A percentile compares a stretch with the other conserved stretches of the same genome.
phyloP scores from a whole-genome alignment of 2,888 invertebrate species.

The Sphaerophoria taeniata region DNA sequence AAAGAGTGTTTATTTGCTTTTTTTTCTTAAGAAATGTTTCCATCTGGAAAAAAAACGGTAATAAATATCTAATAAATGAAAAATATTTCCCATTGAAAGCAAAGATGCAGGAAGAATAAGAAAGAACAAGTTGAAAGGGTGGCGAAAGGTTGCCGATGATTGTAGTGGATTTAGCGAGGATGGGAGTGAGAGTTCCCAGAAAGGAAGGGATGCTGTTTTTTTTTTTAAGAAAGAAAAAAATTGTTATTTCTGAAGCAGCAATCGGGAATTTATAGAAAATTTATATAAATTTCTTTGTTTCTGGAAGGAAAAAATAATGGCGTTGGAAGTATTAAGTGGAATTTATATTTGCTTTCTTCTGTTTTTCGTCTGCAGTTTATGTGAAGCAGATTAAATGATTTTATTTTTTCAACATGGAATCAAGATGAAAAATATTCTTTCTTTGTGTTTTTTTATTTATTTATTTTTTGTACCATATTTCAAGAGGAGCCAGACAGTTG shows the following conservation, averaged over 20 bases:
- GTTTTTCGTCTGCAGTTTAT: not conserved
- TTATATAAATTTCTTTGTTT: not conserved
- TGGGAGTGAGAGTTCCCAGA: not conserved
- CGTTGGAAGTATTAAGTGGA: constrained; percentile 32
- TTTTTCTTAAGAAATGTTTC: constrained; percentile 37
- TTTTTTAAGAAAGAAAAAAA: constrained; percentile 22
- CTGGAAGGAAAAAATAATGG: constrained; percentile 5
- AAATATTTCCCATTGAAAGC: constrained; percentile 49
- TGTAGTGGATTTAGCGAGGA: not conserved
- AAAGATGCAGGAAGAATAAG: constrained; percentile 23
- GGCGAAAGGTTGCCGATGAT: not conserved
- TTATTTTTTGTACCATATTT: too few relatives aligned
- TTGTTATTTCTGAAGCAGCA: constrained; percentile 49
- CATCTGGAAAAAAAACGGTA: constrained; percentile 61
- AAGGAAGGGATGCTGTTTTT: too few relatives aligned
- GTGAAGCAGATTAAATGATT: constrained; percentile 31
- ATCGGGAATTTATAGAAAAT: constrained; percentile 40
- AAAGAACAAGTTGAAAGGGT: not conserved
- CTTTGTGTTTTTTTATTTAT: too few relatives aligned
- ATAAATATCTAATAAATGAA: constrained; percentile 69
- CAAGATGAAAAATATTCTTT: not conserved
- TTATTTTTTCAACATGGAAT: constrained; percentile 15
- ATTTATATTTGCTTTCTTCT: constrained; percentile 2
- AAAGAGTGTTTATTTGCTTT: constrained; percentile 12
- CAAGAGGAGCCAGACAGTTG: too few relatives aligned